These are phyloP conservation scores for Papilio glaucus DNA, from an alignment of 1,140 invertebrate genomes.

Conservation along the genomic window DNA sequence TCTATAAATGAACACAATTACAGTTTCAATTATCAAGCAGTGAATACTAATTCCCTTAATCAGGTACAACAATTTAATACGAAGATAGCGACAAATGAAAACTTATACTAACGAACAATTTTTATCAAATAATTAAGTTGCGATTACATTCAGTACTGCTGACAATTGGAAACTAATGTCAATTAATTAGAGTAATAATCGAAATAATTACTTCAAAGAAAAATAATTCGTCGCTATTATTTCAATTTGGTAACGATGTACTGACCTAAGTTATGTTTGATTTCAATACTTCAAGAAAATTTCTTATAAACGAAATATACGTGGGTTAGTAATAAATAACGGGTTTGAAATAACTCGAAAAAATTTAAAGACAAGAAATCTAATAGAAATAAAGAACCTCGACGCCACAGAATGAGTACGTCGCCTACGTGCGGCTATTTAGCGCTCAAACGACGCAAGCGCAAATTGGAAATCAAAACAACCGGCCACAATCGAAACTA, in stretches of 20 bases:
- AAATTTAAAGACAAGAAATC: constrained; percentile 48
- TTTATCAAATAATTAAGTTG: constrained; percentile 36
- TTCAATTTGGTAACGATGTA: too few relatives aligned
- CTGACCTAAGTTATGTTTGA: too few relatives aligned
- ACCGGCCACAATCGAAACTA: constrained; percentile 77
- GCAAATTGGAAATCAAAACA: constrained; percentile 83
- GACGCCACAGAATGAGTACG: constrained; percentile 58
- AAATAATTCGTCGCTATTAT: too few relatives aligned
- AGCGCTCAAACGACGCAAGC: constrained; percentile 76
- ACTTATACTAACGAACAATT: constrained; percentile 6
- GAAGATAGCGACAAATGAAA: constrained; percentile 4
- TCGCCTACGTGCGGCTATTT: constrained; percentile 79
- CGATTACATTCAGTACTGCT: constrained; percentile 1
- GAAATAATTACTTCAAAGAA: background rate
- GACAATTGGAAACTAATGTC: background rate
- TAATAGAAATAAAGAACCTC: constrained; percentile 73
- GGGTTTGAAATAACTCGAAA: background rate
- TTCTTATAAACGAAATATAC: background rate
- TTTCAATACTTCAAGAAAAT: background rate
- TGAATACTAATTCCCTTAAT: constrained; percentile 33
- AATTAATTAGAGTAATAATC: background rate
- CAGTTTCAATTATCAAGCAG: constrained; percentile 15
- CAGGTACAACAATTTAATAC: constrained; percentile 27
- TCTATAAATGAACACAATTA: background rate
- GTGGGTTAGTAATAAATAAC: background rate